Conservation (phyloP, 2,888 invertebrate genomes). For the Marasmarcha lunaedactyla region DNA sequence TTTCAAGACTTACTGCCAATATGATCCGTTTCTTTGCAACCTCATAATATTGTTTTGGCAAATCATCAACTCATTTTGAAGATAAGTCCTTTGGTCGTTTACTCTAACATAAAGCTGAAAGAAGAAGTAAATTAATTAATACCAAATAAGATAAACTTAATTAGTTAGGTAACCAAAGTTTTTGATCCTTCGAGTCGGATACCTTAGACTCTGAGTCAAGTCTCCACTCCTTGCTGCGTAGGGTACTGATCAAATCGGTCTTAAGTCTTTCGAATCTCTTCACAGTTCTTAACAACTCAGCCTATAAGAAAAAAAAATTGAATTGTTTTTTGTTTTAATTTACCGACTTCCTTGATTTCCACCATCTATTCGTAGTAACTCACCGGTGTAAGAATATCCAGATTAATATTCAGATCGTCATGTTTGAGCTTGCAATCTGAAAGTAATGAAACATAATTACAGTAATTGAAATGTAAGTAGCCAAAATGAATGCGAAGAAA, state of each 20-base stretch:
- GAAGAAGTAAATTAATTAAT: constrained; percentile 7
- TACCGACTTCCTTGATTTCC: background rate
- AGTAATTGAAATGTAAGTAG: no score
- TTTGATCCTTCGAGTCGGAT: constrained; percentile 6
- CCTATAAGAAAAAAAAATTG: constrained; percentile 26
- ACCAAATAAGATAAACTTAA: background rate
- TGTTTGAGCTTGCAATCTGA: constrained; percentile 64
- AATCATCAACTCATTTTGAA: constrained; percentile 62
- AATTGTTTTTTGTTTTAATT: background rate
- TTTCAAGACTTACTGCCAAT: constrained; percentile 63
- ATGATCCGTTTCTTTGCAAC: constrained; percentile 47
- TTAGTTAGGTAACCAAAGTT: no score
- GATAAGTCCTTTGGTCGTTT: constrained; percentile 59
- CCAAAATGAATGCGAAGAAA: no score
- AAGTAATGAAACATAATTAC: constrained; percentile 22
- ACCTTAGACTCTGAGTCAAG: constrained; percentile 66
- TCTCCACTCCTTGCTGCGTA: constrained; percentile 64
- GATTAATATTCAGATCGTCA: constrained; percentile 61
- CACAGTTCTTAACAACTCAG: constrained; percentile 55
- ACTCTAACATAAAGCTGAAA: constrained; percentile 53
- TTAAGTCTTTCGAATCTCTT: constrained; percentile 62
- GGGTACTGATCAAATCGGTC: constrained; percentile 57
- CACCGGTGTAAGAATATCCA: constrained; percentile 60
- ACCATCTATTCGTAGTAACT: no score
- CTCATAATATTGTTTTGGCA: constrained; percentile 58